Percentiles rank a stretch among this genome's conserved stretches.
Conservation (phyloP, 2,888 invertebrate species). For the Lobophora halterata region DNA sequence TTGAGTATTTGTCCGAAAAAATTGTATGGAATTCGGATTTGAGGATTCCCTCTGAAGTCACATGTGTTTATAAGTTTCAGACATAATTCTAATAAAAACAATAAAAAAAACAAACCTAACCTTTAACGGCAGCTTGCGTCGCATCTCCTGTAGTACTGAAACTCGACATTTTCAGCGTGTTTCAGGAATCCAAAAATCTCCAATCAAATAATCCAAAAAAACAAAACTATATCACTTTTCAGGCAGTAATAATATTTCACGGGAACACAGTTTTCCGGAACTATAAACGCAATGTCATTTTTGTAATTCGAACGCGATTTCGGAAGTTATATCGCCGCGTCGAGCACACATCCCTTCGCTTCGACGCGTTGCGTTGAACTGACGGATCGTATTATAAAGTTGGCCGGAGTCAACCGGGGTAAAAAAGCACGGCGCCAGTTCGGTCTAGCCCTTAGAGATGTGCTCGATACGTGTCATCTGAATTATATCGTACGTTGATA, state of each 20-base stretch:
- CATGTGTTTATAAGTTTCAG: too few relatives aligned
- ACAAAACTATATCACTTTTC: slow-evolving; percentile 41
- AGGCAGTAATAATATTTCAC: slow-evolving; percentile 46
- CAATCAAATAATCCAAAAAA: slow-evolving; percentile 34
- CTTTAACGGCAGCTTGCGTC: slow-evolving; percentile 63
- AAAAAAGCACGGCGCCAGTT: slow-evolving; percentile 78
- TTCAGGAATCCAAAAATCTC: slow-evolving; percentile 44
- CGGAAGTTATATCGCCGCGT: slow-evolving; percentile 33
- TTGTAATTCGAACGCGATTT: slow-evolving; percentile 43
- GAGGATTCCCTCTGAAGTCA: too few relatives aligned
- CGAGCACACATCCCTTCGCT: slow-evolving; percentile 44
- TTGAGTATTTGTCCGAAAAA: too few relatives aligned
- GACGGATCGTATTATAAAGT: slow-evolving; percentile 53
- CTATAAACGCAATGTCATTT: slow-evolving; percentile 38
- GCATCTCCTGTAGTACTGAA: slow-evolving; percentile 54
- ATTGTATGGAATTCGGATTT: too few relatives aligned
- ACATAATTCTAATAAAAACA: neutral
- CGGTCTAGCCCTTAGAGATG: slow-evolving; percentile 78
- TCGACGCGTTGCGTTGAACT: slow-evolving; percentile 59
- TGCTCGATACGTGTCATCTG: slow-evolving; percentile 43
- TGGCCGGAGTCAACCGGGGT: slow-evolving; percentile 61
- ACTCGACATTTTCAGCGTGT: slow-evolving; percentile 62
- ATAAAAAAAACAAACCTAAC: slow-evolving; percentile 40
- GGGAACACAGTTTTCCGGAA: slow-evolving; percentile 51
- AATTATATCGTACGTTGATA: slow-evolving; percentile 51